Percentiles rank a stretch among this genome's conserved stretches.
These are phyloP conservation scores for Frankliniella intonsa DNA, from an alignment of 2,888 invertebrate genomes.

Conservation along the genomic window DNA sequence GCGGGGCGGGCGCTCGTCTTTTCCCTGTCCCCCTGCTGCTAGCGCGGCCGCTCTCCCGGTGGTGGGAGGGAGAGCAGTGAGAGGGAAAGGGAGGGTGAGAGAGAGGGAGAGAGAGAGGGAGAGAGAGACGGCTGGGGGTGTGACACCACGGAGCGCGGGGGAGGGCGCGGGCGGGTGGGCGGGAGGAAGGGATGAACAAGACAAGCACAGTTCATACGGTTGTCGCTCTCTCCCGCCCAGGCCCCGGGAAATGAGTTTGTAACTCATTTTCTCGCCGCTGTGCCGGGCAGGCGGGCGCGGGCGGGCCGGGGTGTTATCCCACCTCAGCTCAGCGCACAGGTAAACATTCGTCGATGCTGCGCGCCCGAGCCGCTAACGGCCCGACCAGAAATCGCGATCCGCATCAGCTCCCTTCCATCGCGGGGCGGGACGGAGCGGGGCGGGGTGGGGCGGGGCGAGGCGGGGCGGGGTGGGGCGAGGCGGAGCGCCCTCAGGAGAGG, in stretches of 20 bases:
- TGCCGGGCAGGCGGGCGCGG: too few species aligned
- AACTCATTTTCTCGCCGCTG: constrained; percentile 8
- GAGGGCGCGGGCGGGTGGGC: too few species aligned
- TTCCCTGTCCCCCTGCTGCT: background rate
- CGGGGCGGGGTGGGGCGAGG: too few species aligned
- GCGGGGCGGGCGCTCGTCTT: background rate
- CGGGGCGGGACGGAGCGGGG: too few species aligned
- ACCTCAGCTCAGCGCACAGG: background rate
- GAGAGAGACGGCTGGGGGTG: too few species aligned
- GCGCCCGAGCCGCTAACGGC: background rate
- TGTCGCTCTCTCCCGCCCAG: background rate
- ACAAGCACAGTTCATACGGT: constrained; percentile 22
- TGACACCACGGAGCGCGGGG: too few species aligned
- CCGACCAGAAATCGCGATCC: background rate
- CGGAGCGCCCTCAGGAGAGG: too few species aligned
- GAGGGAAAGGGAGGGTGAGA: too few species aligned
- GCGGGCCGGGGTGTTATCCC: background rate
- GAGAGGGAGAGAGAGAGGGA: too few species aligned
- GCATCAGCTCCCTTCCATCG: too few species aligned
- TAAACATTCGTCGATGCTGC: background rate
- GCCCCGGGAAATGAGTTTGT: constrained; percentile 11
- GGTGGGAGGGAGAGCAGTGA: too few species aligned
- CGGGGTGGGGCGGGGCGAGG: too few species aligned
- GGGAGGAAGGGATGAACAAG: background rate
- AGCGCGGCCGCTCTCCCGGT: background rate